These are phyloP conservation scores for Aphelocoma coerulescens DNA, from an alignment of 2,113 vertebrate species.

Conservation along the genomic window DNA sequence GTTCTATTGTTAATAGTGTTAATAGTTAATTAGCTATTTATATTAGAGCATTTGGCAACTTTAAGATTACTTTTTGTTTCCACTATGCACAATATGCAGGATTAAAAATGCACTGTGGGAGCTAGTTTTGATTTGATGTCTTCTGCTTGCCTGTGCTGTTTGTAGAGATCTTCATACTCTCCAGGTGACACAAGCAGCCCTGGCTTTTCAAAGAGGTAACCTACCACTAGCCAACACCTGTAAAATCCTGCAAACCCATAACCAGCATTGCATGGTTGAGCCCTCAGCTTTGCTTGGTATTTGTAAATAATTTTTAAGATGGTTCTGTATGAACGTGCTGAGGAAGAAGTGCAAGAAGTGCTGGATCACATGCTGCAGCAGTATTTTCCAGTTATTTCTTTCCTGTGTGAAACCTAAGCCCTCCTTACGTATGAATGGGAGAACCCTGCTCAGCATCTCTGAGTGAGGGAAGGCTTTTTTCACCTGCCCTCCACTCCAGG, in stretches of 20 bases:
- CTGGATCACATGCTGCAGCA: not conserved
- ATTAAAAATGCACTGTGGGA: not conserved
- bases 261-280: not conserved
- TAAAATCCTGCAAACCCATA: not conserved
- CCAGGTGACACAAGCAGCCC: not conserved
- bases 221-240: not conserved
- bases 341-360: not conserved
- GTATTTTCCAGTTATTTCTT: not conserved
- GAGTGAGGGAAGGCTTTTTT: not conserved
- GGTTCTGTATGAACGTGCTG: not conserved
- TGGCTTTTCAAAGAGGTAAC: not conserved
- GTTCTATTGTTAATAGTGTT: not conserved
- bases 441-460: not conserved
- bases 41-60: not conserved
- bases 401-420: not conserved
- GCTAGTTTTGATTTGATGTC: not conserved
- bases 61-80: not conserved
- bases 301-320: not conserved
- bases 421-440: fast-evolving
- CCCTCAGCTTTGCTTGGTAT: not conserved
- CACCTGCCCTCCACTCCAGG: not conserved
- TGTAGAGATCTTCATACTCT: not conserved
- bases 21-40: not conserved
- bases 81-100: not conserved
- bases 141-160: not conserved